These are phyloP conservation scores for Smithornis capensis DNA, from an alignment of 2,113 vertebrate genomes.

Conservation along the genomic window DNA sequence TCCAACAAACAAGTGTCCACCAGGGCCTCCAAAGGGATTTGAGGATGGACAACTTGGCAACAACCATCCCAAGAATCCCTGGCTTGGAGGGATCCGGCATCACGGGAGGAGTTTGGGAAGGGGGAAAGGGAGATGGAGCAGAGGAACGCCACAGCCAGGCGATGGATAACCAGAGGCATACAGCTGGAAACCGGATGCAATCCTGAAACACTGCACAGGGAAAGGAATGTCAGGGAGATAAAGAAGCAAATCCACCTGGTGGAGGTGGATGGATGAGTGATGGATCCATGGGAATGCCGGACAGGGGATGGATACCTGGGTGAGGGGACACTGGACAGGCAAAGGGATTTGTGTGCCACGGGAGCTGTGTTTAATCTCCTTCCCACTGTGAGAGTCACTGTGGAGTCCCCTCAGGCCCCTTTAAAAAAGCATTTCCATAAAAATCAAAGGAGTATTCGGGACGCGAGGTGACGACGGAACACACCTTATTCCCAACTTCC, in stretches of 20 bases:
- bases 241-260: background rate
- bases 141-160: background rate
- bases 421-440: slow-evolving; percentile 9
- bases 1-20: background rate
- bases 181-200: accelerated
- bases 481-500: background rate
- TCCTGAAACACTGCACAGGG: background rate
- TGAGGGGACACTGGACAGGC: background rate
- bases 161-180: background rate
- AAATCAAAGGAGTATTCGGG: background rate
- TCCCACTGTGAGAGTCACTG: background rate
- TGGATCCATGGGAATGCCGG: background rate
- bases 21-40: background rate
- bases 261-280: background rate
- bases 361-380: background rate
- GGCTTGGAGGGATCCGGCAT: background rate
- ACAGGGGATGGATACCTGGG: background rate
- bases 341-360: accelerated
- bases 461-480: background rate
- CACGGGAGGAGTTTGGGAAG: background rate
- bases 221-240: background rate
- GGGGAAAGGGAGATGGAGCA: background rate
- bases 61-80: background rate
- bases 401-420: background rate
- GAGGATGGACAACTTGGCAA: background rate